Evolutionary conservation across 1,140 invertebrate species (phyloP).

Genomic region (Akabosia matsudoensis): DNA sequence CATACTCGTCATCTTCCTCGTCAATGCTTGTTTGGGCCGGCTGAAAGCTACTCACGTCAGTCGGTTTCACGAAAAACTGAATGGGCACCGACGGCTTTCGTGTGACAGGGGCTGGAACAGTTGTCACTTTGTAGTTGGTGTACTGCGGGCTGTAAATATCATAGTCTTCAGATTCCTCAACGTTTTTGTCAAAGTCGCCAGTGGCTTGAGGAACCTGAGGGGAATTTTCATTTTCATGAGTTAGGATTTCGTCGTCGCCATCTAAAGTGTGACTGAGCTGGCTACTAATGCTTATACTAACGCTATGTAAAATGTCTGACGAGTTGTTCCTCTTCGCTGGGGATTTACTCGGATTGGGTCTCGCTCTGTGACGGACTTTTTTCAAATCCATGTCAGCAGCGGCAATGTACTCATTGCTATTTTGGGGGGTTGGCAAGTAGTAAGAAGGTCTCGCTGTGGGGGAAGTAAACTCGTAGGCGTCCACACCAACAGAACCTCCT

Average conservation of each 20-base stretch:
- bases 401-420: neutral
- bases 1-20: slow-evolving; percentile 3
- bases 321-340: neutral
- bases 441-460: neutral
- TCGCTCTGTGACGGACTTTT: neutral
- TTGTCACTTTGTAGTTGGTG: neutral
- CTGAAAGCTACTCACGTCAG: neutral
- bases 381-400: neutral
- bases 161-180: slow-evolving; percentile 1
- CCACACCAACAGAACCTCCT: neutral
- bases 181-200: neutral
- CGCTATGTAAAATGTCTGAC: slow-evolving; percentile 13
- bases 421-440: neutral
- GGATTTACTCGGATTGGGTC: neutral
- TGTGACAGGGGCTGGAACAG: neutral
- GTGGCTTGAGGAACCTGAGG: too few species aligned
- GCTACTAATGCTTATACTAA: slow-evolving; percentile 17
- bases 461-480: slow-evolving; percentile 11
- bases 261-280: neutral
- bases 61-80: slow-evolving; percentile 11
- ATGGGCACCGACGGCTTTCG: neutral
- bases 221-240: too few species aligned
- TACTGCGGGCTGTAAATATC: slow-evolving; percentile 12
- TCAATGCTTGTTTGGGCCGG: neutral
- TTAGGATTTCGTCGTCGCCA: too few species aligned